Evolutionary conservation across 2,888 invertebrate species (phyloP).

Genomic region (Agonopterix arenella): DNA sequence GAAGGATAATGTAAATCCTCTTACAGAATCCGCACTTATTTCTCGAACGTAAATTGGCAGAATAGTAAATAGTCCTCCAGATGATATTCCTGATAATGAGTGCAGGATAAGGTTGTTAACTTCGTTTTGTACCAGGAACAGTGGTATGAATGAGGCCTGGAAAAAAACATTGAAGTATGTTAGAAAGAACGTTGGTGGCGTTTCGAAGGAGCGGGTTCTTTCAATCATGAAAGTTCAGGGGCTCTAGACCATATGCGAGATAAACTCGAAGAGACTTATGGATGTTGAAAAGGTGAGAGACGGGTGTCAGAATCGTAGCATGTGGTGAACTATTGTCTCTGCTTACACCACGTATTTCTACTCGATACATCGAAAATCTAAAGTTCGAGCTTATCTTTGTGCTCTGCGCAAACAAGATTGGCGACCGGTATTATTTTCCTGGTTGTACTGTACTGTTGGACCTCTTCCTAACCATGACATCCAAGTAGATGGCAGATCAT

Average conservation of each 20-base stretch:
- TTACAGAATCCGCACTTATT: conserved; percentile 26
- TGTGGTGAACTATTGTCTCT: no score
- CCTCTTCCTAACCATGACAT: not conserved
- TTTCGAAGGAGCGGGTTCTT: not conserved
- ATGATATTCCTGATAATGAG: conserved; percentile 41
- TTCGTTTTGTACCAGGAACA: conserved; percentile 33
- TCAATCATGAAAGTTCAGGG: not conserved
- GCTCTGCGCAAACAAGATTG: no score
- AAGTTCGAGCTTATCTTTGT: no score
- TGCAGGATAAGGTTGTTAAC: conserved; percentile 34
- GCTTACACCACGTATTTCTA: no score
- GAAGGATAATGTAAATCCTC: conserved; percentile 35
- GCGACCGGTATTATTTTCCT: no score
- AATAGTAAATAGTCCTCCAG: conserved; percentile 46
- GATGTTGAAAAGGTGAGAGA: not conserved
- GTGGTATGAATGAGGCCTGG: conserved; percentile 48
- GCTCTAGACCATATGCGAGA: no score
- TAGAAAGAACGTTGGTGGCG: not conserved
- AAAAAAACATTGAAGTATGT: conserved; percentile 11
- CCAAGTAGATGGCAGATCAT: not conserved
- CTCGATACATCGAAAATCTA: no score
- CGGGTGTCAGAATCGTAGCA: no score
- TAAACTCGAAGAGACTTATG: not conserved
- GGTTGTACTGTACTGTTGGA: no score
- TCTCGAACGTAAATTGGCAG: conserved; percentile 51